Percentiles rank a stretch among this genome's conserved stretches.
phyloP scores from a whole-genome alignment of 2,888 invertebrate genomes.

The Capitulum mitella region DNA sequence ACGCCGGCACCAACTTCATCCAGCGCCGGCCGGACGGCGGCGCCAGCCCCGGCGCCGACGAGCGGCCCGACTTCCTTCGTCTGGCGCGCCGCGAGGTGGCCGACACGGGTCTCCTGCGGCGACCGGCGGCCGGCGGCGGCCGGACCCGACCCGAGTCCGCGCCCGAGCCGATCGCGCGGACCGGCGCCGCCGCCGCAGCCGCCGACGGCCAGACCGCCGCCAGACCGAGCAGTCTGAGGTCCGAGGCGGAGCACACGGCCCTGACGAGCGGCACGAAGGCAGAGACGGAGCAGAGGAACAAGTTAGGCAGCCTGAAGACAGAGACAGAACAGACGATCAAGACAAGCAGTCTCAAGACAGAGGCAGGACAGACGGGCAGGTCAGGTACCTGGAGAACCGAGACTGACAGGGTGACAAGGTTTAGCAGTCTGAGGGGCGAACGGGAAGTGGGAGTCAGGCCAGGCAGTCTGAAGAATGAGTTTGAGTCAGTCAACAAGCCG shows the following conservation, averaged over 20 bases:
- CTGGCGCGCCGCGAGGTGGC: not conserved
- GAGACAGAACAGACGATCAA: not conserved
- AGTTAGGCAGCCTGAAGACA: no score
- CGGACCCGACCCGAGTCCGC: conserved; percentile 24
- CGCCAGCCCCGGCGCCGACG: conserved; percentile 27
- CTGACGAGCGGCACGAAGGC: not conserved
- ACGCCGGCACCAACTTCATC: conserved; percentile 28
- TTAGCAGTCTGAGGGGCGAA: no score
- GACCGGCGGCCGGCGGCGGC: not conserved
- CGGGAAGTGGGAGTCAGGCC: no score
- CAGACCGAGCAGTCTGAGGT: not conserved
- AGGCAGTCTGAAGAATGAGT: no score
- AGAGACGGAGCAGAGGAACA: no score
- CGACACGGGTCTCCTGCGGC: not conserved
- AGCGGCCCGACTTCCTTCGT: not conserved
- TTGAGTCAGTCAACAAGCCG: no score
- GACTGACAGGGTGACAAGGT: no score
- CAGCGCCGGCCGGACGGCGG: conserved; percentile 27
- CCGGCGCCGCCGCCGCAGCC: conserved; percentile 27
- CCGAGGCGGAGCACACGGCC: not conserved
- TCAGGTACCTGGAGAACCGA: no score
- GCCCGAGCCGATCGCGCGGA: no score
- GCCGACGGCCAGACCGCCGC: not conserved
- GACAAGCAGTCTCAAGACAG: not conserved
- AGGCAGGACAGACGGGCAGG: no score